A percentile compares a stretch with the other conserved stretches of the same genome.
phyloP scores from a whole-genome alignment of 2,888 invertebrate genomes.

The Biston betularia region DNA sequence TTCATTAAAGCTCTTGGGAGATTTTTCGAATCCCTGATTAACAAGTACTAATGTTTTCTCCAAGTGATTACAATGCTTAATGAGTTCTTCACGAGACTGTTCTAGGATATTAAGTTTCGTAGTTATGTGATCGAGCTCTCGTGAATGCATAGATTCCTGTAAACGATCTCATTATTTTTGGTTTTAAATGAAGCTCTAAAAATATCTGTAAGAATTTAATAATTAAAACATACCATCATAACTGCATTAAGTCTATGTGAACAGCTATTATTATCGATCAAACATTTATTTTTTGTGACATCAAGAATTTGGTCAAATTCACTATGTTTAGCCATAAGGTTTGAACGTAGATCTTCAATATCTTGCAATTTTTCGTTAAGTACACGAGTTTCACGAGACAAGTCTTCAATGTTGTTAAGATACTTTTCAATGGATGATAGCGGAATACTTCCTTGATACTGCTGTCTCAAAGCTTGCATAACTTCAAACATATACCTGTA shows the following conservation, averaged over 20 bases:
- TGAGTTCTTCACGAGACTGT: constrained; percentile 60
- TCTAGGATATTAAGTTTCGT: constrained; percentile 67
- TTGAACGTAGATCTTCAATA: constrained; percentile 70
- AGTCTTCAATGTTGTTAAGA: constrained; percentile 66
- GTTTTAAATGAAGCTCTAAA: no score
- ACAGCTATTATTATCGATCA: constrained; percentile 65
- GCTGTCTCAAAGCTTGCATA: constrained; percentile 70
- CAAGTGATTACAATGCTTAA: constrained; percentile 65
- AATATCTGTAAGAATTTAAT: constrained; percentile 3
- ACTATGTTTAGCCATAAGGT: constrained; percentile 71
- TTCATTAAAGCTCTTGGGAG: constrained; percentile 37
- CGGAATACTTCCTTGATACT: constrained; percentile 78
- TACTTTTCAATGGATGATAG: constrained; percentile 71
- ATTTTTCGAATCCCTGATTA: constrained; percentile 69
- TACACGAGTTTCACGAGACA: constrained; percentile 62
- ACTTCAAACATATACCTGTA: constrained; percentile 74
- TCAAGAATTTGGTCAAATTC: constrained; percentile 74
- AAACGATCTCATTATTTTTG: background rate
- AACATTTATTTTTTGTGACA: constrained; percentile 66
- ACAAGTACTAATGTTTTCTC: constrained; percentile 70
- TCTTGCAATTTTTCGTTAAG: constrained; percentile 69
- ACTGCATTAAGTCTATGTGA: constrained; percentile 69
- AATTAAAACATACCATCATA: constrained; percentile 57
- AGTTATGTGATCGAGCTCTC: constrained; percentile 66
- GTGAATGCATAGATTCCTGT: constrained; percentile 64